Evolutionary conservation across 2,888 invertebrate species (phyloP).

Genomic region (Ophraella communa): DNA sequence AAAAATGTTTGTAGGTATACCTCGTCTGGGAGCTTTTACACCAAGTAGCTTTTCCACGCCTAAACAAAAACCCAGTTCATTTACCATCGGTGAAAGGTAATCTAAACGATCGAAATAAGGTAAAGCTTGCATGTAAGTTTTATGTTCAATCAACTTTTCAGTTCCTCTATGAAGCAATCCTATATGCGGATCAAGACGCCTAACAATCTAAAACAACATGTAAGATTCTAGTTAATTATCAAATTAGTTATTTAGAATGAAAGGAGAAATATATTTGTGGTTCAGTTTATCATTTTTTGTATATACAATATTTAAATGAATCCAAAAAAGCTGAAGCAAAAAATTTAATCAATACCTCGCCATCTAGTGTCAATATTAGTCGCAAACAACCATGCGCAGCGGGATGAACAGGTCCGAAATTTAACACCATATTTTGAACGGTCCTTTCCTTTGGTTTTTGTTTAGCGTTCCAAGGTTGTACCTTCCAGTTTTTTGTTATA

Average conservation of each 20-base stretch:
- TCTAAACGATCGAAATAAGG: conserved; percentile 90
- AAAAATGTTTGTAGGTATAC: too few relatives aligned
- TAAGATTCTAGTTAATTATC: too few relatives aligned
- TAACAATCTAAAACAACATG: conserved; percentile 65
- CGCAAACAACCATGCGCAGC: conserved; percentile 90
- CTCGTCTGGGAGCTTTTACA: conserved; percentile 77
- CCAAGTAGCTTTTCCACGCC: conserved; percentile 85
- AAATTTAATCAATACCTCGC: conserved; percentile 67
- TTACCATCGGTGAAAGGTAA: conserved; percentile 84
- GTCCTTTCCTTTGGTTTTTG: conserved; percentile 31
- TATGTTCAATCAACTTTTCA: conserved; percentile 89
- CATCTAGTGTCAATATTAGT: conserved; percentile 79
- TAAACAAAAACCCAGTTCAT: conserved; percentile 79
- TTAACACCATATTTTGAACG: conserved; percentile 56
- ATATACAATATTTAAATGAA: too few relatives aligned
- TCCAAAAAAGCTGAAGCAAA: too few relatives aligned
- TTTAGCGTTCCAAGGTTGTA: conserved; percentile 23
- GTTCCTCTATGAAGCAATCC: conserved; percentile 88
- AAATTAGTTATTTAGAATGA: too few relatives aligned
- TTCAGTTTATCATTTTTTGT: too few relatives aligned
- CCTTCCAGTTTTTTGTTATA: conserved; percentile 50
- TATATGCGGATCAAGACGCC: conserved; percentile 83
- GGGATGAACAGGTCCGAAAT: conserved; percentile 91
- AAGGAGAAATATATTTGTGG: too few relatives aligned
- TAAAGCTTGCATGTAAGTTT: conserved; percentile 83